Base-by-base conservation (phyloP, 2,113 vertebrate species). In the Dryoscopus gambensis region DNA sequence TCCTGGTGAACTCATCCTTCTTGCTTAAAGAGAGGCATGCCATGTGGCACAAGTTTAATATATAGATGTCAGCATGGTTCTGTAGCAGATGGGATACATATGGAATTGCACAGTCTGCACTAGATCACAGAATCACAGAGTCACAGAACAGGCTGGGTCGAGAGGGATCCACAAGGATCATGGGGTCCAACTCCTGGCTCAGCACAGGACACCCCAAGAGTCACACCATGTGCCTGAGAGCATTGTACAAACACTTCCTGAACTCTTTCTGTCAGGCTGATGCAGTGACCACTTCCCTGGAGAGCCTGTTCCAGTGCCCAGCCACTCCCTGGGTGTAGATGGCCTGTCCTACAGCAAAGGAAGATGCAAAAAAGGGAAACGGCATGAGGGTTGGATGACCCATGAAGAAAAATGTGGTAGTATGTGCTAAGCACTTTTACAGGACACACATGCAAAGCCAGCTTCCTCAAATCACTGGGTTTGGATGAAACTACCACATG, bases 351-450 rank as follows among this genome's bases (percentile, higher is more conserved):
- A 71, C 40, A 52, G 33, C 33, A 91, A 80, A 68, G 44, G 35
- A 33, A 53, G 39, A 21, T 59, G 20, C 4, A 52, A 40, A 64
- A 75, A 18, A 30, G 17, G 15, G 30, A 60, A 68, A 60, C 9
- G 24, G 5, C 11, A 0, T 33, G 15, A 55, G 5, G 6, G 11
- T 31, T 1, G 1, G 23, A 47, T 17, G 11, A 60, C 33, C 15
- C 35, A 24, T 13, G 37, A 46, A 64, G 57, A 46, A 80, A 89
- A 83, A 27, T 1, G 0, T 30, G 6, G 20, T 46, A 35, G 12
- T 35, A 30, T 23, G 11, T 27, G 18, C 37, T 62, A 22, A 67
- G 11, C 10, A 46, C 7, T 89, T 89, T 56, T 39, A 60, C 2
- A 5, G 33, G 22, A 64, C 39, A 31, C 10, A 52, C 3, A 9